Conservation (phyloP, 1,140 invertebrate species). For the Riptortus pedestris region DNA sequence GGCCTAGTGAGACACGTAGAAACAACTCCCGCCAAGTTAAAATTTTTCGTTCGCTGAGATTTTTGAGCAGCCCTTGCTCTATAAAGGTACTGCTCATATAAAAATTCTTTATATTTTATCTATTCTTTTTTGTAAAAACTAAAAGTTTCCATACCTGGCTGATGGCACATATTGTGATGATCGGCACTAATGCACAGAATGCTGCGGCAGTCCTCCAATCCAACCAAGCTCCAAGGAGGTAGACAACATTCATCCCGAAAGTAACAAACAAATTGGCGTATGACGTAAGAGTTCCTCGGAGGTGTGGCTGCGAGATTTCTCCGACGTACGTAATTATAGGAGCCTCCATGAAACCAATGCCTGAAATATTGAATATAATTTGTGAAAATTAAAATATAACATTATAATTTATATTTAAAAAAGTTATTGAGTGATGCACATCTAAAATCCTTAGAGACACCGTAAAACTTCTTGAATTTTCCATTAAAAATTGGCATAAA, state of each 20-base stretch:
- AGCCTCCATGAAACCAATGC: conserved; percentile 45
- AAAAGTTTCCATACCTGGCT: no score
- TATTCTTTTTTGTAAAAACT: no score
- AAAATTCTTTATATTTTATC: no score
- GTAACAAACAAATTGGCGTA: conserved; percentile 29
- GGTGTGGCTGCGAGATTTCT: conserved; percentile 41
- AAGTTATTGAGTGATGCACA: background rate
- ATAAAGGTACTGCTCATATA: no score
- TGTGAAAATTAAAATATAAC: background rate
- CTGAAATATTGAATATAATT: conserved; percentile 25
- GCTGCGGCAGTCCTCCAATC: conserved; percentile 31
- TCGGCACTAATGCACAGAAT: conserved; percentile 29
- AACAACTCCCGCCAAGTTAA: no score
- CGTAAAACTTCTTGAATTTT: no score
- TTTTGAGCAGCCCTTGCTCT: no score
- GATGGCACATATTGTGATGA: conserved; percentile 30
- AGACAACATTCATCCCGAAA: conserved; percentile 31
- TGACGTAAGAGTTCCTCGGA: conserved; percentile 32
- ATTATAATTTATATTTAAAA: background rate
- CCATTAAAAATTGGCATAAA: no score
- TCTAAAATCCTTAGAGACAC: no score
- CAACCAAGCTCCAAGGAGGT: conserved; percentile 28
- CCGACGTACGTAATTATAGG: conserved; percentile 45
- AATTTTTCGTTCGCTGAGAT: no score
- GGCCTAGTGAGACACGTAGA: no score